phyloP scores from a whole-genome alignment of 2,797 vertebrate genomes.

The Acanthiza pusilla region DNA sequence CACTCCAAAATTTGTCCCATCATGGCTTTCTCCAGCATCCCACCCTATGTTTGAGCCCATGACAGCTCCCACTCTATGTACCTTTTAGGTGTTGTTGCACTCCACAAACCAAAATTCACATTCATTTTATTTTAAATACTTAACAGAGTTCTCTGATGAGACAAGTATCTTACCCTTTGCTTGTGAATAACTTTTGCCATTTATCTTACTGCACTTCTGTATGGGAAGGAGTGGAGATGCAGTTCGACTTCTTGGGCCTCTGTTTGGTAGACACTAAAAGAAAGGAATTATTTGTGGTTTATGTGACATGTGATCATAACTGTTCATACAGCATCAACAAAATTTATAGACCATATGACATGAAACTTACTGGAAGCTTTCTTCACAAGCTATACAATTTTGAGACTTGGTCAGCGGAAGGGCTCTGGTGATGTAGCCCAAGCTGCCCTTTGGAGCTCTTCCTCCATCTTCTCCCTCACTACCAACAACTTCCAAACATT shows the following conservation, averaged over 20 bases:
- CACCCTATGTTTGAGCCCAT: not conserved
- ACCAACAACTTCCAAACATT: not conserved
- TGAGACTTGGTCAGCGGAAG: not conserved
- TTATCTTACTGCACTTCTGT: constrained; percentile 59
- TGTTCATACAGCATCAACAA: not conserved
- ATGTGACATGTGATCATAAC: not conserved
- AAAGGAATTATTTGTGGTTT: not conserved
- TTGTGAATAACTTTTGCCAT: constrained; percentile 49
- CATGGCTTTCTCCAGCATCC: not conserved
- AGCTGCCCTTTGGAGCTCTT: not conserved
- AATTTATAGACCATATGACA: not conserved
- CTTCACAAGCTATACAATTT: not conserved
- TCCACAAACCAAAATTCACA: not conserved
- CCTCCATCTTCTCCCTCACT: not conserved
- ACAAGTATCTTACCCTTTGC: constrained; percentile 70
- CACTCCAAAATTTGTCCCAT: not conserved
- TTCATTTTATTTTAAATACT: not conserved
- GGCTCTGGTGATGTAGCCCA: not conserved
- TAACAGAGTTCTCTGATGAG: not conserved
- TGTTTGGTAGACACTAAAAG: constrained; percentile 76
- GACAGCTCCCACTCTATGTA: not conserved
- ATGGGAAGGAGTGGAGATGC: constrained; percentile 45
- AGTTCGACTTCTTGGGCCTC: constrained; percentile 56
- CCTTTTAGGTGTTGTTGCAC: not conserved
- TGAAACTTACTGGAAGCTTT: not conserved